Evolutionary conservation across 1,140 invertebrate genomes (phyloP).

Genomic region (Odontomachus brunneus): DNA sequence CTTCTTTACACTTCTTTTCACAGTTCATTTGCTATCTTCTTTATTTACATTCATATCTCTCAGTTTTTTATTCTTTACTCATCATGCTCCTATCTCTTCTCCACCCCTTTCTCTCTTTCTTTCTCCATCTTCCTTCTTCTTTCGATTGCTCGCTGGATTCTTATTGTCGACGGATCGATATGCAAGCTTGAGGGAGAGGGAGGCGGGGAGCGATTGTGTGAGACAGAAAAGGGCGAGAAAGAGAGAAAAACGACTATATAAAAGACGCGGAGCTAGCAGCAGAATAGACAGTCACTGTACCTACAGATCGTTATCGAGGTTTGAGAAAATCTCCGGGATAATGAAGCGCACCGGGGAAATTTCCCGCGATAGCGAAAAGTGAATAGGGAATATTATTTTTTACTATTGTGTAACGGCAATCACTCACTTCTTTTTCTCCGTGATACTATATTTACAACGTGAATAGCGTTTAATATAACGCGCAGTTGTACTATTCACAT

Average conservation of each 20-base stretch:
- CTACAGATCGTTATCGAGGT: slow-evolving; percentile 52
- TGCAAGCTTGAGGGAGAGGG: slow-evolving; percentile 23
- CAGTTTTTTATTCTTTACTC: slow-evolving; percentile 16
- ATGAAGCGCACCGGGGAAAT: slow-evolving; percentile 27
- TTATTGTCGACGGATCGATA: slow-evolving; percentile 61
- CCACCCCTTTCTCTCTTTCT: slow-evolving; percentile 42
- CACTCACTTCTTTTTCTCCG: slow-evolving; percentile 5
- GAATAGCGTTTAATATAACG: slow-evolving; percentile 14
- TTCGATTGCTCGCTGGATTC: slow-evolving; percentile 39
- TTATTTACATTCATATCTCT: slow-evolving; percentile 9
- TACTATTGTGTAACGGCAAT: neutral
- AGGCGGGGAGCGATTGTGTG: neutral
- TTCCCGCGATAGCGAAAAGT: neutral
- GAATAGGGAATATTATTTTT: slow-evolving; percentile 36
- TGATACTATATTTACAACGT: slow-evolving; percentile 25
- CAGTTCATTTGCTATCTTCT: neutral
- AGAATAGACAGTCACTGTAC: slow-evolving; percentile 36
- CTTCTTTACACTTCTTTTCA: neutral
- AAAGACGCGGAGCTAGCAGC: slow-evolving; percentile 32
- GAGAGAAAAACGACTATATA: slow-evolving; percentile 6
- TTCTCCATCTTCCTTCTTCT: neutral
- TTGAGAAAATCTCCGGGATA: slow-evolving; percentile 53
- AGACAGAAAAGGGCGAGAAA: neutral
- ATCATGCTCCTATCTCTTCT: neutral
- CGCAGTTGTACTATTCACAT: neutral